phyloP scores from a whole-genome alignment of 2,113 vertebrate species.

The Bagarius yarrelli region DNA sequence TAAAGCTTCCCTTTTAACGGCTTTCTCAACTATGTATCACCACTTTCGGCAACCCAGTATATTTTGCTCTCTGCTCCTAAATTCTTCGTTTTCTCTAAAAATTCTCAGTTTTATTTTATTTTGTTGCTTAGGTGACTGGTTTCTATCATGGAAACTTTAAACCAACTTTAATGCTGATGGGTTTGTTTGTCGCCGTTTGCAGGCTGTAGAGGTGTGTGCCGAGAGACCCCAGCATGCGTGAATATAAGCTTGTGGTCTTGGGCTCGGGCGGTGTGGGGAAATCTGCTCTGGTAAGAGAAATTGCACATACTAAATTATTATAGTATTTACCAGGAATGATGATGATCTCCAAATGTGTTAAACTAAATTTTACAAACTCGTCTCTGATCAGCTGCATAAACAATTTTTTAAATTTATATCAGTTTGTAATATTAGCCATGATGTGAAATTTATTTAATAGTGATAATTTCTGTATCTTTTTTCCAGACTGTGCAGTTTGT shows the following conservation, averaged over 20 bases:
- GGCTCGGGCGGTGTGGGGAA: slow-evolving; percentile 98
- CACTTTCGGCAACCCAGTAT: background rate
- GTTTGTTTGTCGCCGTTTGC: slow-evolving; percentile 37
- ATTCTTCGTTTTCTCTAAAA: background rate
- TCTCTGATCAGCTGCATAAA: background rate
- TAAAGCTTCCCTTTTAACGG: background rate
- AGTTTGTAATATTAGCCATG: background rate
- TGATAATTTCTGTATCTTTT: background rate
- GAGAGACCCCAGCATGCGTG: slow-evolving; percentile 91
- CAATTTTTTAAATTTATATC: background rate
- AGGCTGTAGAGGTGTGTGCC: slow-evolving; percentile 76
- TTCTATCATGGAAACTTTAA: background rate
- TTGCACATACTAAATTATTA: background rate
- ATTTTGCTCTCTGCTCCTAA: background rate
- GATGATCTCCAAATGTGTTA: background rate
- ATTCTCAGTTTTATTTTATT: background rate
- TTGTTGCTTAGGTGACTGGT: too few species aligned
- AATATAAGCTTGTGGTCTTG: slow-evolving; percentile 99
- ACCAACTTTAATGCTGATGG: background rate
- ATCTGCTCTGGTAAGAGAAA: slow-evolving; percentile 90
- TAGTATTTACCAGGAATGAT: background rate
- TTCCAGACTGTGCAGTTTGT: slow-evolving; percentile 96
- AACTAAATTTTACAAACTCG: background rate
- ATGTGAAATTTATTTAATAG: background rate
- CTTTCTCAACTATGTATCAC: background rate